Evolutionary conservation across 1,140 invertebrate genomes (phyloP), one percentile per base, ranked within the genome.

Genomic region (Achatina immaculata): DNA sequence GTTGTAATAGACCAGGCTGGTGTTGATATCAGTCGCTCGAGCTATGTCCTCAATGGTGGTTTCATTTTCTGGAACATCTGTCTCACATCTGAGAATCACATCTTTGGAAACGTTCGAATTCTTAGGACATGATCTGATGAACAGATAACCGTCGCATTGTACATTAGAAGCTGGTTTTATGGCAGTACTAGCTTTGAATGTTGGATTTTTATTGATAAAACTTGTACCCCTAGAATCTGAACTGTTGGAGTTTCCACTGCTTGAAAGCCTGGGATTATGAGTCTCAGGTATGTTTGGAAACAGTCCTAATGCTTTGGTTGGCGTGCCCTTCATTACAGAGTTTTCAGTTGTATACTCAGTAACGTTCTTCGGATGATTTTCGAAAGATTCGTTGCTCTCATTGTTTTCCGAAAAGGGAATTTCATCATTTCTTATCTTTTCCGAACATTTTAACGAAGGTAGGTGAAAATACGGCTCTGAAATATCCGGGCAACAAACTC

Each of bases 401-500:
- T n/a, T n/a, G n/a, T n/a, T n/a, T n/a, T n/a, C n/a, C n/a, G n/a
- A n/a, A n/a, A n/a, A n/a, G n/a, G n/a, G n/a, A n/a, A n/a, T n/a
- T n/a, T n/a, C n/a, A n/a, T n/a, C n/a, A n/a, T n/a, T n/a, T n/a
- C n/a, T n/a, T n/a, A n/a, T n/a, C n/a, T n/a, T n/a, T n/a, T n/a
- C n/a, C n/a, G n/a, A n/a, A n/a, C n/a, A n/a, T n/a, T n/a, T n/a
- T n/a, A n/a, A n/a, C n/a, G n/a, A n/a, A 1, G 6, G 14, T 42
- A n/a, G 68, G 1, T 34, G 21, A n/a, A 42, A 42, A 69, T 69
- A 69, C 9, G 68, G 68, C 68, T 42, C 68, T 3, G 38, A 69
- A 16, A 69, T 42, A 24, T 69, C 68, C 36, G 68, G 68, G n/a
- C 68, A 69, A 43, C 68, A 69, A 28, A 69, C 24, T 6, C 40